These are phyloP conservation scores for Brachyptera risi DNA, from an alignment of 2,888 invertebrate species.

Conservation along the genomic window DNA sequence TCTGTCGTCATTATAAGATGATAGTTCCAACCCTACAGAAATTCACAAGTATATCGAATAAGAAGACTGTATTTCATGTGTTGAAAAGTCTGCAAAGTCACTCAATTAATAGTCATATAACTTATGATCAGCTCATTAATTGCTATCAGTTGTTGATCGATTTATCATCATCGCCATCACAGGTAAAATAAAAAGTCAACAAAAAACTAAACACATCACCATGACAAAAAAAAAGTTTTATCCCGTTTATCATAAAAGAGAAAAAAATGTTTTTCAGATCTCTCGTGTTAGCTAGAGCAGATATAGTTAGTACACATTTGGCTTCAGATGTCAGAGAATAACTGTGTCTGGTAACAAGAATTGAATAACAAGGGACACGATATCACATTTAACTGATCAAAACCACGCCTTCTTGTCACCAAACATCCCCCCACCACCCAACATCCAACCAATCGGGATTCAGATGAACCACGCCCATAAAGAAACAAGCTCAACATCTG, in stretches of 20 bases:
- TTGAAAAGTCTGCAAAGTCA: too few species aligned
- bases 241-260: constrained; percentile 9
- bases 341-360: constrained; percentile 15
- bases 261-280: constrained; percentile 6
- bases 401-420: constrained; percentile 37
- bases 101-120: too few species aligned
- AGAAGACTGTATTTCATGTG: too few species aligned
- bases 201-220: constrained; percentile 3
- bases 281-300: constrained; percentile 12
- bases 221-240: not conserved
- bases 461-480: too few species aligned
- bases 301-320: constrained; percentile 9
- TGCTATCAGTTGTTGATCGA: not conserved
- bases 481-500: not conserved
- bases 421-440: constrained; percentile 46
- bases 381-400: constrained; percentile 11
- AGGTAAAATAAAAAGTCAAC: constrained; percentile 3
- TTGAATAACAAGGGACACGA: constrained; percentile 10
- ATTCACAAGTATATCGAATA: too few species aligned
- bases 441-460: constrained; percentile 8
- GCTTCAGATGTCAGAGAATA: not conserved
- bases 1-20: too few species aligned
- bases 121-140: constrained; percentile 17
- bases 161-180: too few species aligned
- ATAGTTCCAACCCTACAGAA: too few species aligned